A percentile compares a stretch with the other conserved stretches of the same genome.
Conservation (phyloP, 2,113 vertebrate species). For the Setophaga petechia region DNA sequence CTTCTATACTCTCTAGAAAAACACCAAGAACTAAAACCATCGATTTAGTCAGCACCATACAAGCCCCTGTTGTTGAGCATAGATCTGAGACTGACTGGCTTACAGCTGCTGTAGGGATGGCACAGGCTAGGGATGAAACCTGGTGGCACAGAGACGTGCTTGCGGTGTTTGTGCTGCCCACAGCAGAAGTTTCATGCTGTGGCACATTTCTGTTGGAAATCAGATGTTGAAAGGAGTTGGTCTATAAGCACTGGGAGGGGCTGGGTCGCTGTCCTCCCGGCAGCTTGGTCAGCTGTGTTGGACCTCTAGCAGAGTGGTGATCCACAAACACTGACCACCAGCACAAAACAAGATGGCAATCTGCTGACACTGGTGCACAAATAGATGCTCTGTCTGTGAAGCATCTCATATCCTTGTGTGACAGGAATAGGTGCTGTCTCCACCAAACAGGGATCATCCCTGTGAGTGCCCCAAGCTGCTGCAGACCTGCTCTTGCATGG, state of each 20-base stretch:
- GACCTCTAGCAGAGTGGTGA: neutral
- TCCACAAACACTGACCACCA: neutral
- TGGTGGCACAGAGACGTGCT: neutral
- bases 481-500: accelerated
- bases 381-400: neutral
- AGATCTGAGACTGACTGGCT: neutral
- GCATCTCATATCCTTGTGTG: neutral
- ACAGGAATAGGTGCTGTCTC: neutral
- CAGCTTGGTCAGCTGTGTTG: neutral
- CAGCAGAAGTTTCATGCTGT: neutral
- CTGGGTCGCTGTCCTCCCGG: neutral
- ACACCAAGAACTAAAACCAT: neutral
- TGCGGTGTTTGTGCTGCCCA: neutral
- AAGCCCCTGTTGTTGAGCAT: neutral
- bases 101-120: neutral
- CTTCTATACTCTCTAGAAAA: neutral
- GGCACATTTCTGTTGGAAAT: neutral
- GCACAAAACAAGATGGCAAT: neutral
- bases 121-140: neutral
- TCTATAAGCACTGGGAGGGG: neutral
- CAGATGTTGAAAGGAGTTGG: neutral
- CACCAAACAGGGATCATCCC: neutral
- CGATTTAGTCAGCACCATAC: neutral
- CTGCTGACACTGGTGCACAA: neutral
- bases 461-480: neutral